Evolutionary conservation across 1,140 invertebrate genomes (phyloP), one percentile per base, ranked within the genome.

Genomic region (Oncopeltus fasciatus): DNA sequence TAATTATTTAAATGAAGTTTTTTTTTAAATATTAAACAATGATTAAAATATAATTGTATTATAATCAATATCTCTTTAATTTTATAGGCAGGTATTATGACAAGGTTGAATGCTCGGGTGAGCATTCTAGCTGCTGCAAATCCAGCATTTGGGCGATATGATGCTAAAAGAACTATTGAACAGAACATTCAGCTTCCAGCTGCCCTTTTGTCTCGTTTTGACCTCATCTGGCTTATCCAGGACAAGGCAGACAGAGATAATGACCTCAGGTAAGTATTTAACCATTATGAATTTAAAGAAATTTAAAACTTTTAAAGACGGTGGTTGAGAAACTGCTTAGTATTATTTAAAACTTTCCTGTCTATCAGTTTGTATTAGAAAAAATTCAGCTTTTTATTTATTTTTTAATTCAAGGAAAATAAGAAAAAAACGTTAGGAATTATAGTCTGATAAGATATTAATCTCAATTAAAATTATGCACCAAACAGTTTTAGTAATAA

Each of bases 71-170:
- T 9, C 44, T 33, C 18, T 33, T 47, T 66, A 62, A 29, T 59
- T 58, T 69, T 72, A 56, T 71, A 87, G 83, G 96, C 95, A 56
- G 96, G 96, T 56, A 88, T 88, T 58, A 79, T 87, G 77, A 87
- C 86, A 2, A 83, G 81, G 63, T 69, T 88, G 20, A 88, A 88
- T 76, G 85, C 85, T 21, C 72, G 85, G 58, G 84, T 85, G 2
- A 95, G 95, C 0, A 99, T 99, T 70, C 77, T 99, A 66, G 96
- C 96, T 9, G 97, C 97, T 2, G 97, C 97, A 11, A 99, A 99
- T 83, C 97, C 97, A 18, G 93, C 93, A 0, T 99, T 92, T 74
- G 97, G 97, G 12, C 83, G 92, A 66, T 99, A 99, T 76, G 99
- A 99, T 76, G 87, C 92, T 0, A 93, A 94, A 70, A 81, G 90